Conservation (phyloP, 1,140 invertebrate species). For the Orius insidiosus region DNA sequence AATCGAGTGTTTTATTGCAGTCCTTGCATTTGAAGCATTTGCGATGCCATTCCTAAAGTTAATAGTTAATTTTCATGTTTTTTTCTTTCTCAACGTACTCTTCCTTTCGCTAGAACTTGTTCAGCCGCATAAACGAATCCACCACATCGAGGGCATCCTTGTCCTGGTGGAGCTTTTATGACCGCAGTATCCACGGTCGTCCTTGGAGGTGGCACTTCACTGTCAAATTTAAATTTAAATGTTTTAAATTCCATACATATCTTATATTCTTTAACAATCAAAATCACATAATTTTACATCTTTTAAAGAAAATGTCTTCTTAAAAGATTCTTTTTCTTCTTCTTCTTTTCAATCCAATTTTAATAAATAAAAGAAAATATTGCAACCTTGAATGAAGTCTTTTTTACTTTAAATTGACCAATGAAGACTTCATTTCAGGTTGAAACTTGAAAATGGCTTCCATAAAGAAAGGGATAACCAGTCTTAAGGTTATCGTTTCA, state of each 20-base stretch:
- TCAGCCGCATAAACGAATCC: constrained; percentile 82
- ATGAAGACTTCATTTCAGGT: too few species aligned
- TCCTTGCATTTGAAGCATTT: constrained; percentile 96
- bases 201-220: constrained; percentile 21
- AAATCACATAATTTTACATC: background rate
- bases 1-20: constrained; percentile 81
- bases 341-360: background rate
- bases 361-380: constrained; percentile 7
- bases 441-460: too few species aligned
- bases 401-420: too few species aligned
- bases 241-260: background rate
- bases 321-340: background rate
- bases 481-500: too few species aligned
- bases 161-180: constrained; percentile 63
- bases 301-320: background rate
- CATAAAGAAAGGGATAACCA: too few species aligned
- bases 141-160: constrained; percentile 77
- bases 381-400: too few species aligned
- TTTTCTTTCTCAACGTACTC: constrained; percentile 16
- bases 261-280: background rate
- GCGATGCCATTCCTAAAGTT: constrained; percentile 75
- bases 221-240: constrained; percentile 15
- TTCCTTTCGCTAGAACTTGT: constrained; percentile 50
- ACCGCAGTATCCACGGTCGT: constrained; percentile 42
- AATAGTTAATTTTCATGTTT: background rate